Percentiles rank a stretch among this genome's conserved stretches.
phyloP scores from a whole-genome alignment of 2,888 invertebrate genomes.

The Troides aeacus region DNA sequence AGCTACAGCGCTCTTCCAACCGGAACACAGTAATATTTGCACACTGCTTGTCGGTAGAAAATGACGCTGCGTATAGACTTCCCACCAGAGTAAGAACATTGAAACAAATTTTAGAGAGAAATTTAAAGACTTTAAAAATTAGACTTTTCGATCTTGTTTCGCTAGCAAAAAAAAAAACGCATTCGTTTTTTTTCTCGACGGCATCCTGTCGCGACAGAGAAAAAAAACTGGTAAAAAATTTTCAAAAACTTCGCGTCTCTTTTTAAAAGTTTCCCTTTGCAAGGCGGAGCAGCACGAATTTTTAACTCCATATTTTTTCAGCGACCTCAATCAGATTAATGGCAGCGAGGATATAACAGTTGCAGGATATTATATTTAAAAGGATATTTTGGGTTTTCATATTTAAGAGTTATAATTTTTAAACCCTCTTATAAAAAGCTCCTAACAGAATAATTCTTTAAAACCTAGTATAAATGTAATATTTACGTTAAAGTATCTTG shows the following conservation, averaged over 20 bases:
- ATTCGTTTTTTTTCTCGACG: conserved; percentile 8
- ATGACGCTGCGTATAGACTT: no score
- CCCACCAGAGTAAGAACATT: not conserved
- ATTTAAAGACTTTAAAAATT: not conserved
- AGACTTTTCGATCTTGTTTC: conserved; percentile 1
- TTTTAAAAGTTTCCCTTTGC: conserved; percentile 3
- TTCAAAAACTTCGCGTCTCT: not conserved
- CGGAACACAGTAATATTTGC: no score
- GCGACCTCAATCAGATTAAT: conserved; percentile 9
- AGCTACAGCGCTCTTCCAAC: no score
- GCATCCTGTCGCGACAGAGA: conserved; percentile 2
- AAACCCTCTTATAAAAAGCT: not conserved
- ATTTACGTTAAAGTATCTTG: not conserved
- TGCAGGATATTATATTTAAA: conserved; percentile 5
- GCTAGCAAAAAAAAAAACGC: not conserved
- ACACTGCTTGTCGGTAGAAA: no score
- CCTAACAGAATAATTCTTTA: not conserved
- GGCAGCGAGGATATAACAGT: conserved; percentile 6
- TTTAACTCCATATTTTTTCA: conserved; percentile 7
- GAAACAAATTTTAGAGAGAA: not conserved
- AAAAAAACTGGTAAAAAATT: not conserved
- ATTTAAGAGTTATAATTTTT: not conserved
- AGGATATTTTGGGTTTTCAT: not conserved
- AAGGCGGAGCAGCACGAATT: conserved; percentile 3
- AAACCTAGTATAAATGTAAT: not conserved